Evolutionary conservation across 2,113 vertebrate species (phyloP).

Genomic region (Eidolon helvum): DNA sequence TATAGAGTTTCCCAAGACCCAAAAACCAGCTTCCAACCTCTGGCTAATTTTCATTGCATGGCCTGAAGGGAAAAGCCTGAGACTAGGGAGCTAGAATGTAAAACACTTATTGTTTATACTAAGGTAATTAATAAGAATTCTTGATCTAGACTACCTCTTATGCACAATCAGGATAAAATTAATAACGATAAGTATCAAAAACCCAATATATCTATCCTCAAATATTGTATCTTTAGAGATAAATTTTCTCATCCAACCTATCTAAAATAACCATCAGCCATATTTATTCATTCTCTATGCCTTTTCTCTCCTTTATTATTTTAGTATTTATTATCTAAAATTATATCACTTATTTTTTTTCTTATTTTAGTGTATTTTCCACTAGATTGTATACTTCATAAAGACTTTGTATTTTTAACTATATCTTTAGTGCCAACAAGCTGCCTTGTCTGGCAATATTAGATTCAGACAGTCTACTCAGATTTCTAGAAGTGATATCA

Average conservation of each 20-base stretch:
- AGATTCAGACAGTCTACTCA: neutral
- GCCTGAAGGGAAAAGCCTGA: neutral
- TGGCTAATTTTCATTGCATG: neutral
- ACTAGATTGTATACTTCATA: neutral
- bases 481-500: neutral
- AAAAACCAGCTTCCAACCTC: neutral
- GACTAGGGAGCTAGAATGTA: neutral
- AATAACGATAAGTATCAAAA: neutral
- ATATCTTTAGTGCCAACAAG: neutral
- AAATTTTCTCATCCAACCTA: neutral
- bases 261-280: neutral
- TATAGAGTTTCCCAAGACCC: neutral
- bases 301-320: neutral
- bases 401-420: neutral
- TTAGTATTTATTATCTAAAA: neutral
- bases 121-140: neutral
- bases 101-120: neutral
- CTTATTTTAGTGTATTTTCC: neutral
- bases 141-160: neutral
- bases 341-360: neutral
- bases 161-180: neutral
- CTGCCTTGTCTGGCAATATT: neutral
- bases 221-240: neutral
- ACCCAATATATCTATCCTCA: neutral
- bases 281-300: neutral